Conservation (phyloP, 2,113 vertebrate species). For the Phoxinus phoxinus region DNA sequence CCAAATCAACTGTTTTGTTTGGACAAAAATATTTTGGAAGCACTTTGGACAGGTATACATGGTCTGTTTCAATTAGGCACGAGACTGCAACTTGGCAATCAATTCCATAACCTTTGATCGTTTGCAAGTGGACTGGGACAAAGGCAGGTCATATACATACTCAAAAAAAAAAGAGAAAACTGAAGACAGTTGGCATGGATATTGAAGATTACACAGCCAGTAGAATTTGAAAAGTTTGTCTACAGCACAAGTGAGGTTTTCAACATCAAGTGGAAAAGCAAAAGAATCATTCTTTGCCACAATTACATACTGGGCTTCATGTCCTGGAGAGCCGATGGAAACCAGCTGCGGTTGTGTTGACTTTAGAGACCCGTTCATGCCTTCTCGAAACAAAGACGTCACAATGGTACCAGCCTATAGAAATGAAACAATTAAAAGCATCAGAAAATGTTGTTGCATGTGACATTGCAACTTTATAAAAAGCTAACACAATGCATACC, state of each 20-base stretch:
- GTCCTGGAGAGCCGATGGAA: constrained; percentile 7
- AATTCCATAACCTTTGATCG: too few relatives aligned
- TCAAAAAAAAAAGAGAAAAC: too few relatives aligned
- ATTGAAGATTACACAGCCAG: neutral
- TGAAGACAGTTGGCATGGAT: too few relatives aligned
- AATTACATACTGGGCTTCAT: constrained; percentile 8
- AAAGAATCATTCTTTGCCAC: constrained; percentile 10
- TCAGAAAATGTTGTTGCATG: too few relatives aligned
- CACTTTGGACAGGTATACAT: constrained; percentile 27
- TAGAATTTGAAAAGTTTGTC: constrained; percentile 1
- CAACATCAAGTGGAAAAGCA: constrained; percentile 7
- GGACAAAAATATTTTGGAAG: neutral
- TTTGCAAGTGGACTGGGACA: too few relatives aligned
- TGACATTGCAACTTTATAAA: neutral
- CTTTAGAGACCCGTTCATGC: too few relatives aligned
- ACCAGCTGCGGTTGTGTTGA: neutral
- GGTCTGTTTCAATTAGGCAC: too few relatives aligned
- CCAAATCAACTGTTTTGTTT: neutral
- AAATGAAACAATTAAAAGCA: too few relatives aligned
- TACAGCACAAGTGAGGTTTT: neutral
- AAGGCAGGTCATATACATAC: too few relatives aligned
- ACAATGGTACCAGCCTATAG: too few relatives aligned
- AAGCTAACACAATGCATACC: neutral
- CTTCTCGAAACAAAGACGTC: neutral
- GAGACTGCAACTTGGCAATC: too few relatives aligned